These are phyloP conservation scores for Drosophila monieri DNA, from an alignment of 2,888 invertebrate genomes.

Conservation along the genomic window DNA sequence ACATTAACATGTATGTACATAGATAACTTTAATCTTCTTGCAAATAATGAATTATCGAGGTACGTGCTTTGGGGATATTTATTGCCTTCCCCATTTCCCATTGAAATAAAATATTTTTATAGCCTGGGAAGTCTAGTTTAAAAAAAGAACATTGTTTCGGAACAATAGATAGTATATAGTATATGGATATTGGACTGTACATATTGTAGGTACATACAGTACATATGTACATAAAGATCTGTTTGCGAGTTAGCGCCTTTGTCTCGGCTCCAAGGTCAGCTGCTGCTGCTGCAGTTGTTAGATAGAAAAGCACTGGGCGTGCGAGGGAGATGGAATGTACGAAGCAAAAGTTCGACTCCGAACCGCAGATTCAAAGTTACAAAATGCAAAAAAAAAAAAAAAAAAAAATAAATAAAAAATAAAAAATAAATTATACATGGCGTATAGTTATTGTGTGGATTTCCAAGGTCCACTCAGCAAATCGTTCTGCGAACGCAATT, in stretches of 20 bases:
- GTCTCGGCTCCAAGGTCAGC: constrained; percentile 46
- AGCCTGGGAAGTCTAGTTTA: neutral
- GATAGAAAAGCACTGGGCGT: constrained; percentile 10
- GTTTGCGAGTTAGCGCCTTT: constrained; percentile 27
- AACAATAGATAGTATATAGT: neutral
- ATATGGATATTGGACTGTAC: neutral
- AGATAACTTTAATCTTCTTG: neutral
- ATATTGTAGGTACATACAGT: neutral
- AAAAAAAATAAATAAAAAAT: neutral
- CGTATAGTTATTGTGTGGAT: constrained; percentile 48
- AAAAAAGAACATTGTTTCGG: neutral
- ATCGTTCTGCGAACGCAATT: constrained; percentile 21
- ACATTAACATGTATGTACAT: neutral
- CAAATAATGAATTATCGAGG: constrained; percentile 2
- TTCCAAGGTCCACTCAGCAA: constrained; percentile 35
- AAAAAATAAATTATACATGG: constrained; percentile 44
- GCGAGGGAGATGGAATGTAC: neutral
- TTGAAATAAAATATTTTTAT: neutral
- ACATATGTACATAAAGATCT: constrained; percentile 34
- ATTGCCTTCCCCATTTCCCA: neutral
- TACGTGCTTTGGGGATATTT: neutral
- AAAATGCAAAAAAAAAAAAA: constrained; percentile 65
- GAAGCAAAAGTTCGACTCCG: constrained; percentile 25
- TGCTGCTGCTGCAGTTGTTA: constrained; percentile 35
- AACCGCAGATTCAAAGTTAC: constrained; percentile 56